phyloP scores from a whole-genome alignment of 2,113 vertebrate genomes.

The Saimiri boliviensis region DNA sequence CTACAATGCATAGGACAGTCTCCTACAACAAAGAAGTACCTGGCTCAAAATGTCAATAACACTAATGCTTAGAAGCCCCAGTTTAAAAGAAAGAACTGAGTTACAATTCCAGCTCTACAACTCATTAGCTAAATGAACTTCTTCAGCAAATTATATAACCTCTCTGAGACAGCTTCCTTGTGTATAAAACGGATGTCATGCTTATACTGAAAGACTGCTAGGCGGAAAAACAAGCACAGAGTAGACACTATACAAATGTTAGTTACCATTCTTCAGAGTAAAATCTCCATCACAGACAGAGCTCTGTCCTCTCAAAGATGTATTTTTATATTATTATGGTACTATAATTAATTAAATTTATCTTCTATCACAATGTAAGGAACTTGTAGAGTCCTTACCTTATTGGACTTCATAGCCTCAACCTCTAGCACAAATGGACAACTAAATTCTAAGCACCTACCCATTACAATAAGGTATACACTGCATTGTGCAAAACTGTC shows the following conservation, averaged over 20 bases:
- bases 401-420: background rate
- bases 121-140: background rate
- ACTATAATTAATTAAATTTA: slow-evolving; percentile 11
- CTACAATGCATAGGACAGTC: background rate
- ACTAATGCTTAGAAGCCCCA: background rate
- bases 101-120: background rate
- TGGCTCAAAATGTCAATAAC: background rate
- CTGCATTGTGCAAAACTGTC: background rate
- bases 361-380: background rate
- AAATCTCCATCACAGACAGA: slow-evolving; percentile 25
- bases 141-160: background rate
- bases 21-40: background rate
- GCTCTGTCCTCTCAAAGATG: background rate
- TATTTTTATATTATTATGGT: background rate
- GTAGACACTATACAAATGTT: background rate
- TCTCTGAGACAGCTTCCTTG: background rate
- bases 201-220: background rate
- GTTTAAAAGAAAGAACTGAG: slow-evolving; percentile 23
- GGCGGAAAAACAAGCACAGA: background rate
- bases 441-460: background rate
- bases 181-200: background rate
- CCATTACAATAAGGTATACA: background rate
- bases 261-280: background rate
- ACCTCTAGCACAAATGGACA: background rate
- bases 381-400: slow-evolving; percentile 3